Conservation (phyloP, 2,888 invertebrate species). For the Xanthostigma xanthostigma region DNA sequence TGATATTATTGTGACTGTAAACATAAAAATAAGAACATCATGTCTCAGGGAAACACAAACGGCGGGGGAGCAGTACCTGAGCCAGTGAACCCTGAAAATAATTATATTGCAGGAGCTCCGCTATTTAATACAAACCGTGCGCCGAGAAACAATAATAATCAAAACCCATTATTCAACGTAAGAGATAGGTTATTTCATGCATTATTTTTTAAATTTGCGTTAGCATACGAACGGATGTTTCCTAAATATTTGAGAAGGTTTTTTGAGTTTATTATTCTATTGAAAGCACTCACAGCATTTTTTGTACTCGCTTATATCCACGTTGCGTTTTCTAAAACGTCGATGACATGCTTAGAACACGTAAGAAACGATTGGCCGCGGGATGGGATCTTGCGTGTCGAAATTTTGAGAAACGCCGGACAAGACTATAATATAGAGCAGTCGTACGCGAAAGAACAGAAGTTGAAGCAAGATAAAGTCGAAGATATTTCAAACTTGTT, state of each 20-base stretch:
- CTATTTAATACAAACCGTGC: constrained; percentile 36
- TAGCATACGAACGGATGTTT: constrained; percentile 83
- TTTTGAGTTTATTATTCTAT: constrained; percentile 67
- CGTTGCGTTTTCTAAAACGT: constrained; percentile 80
- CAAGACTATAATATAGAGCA: constrained; percentile 66
- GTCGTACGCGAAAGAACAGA: constrained; percentile 70
- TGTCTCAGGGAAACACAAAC: constrained; percentile 3
- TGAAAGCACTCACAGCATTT: constrained; percentile 73
- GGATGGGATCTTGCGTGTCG: constrained; percentile 86
- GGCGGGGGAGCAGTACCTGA: constrained; percentile 7
- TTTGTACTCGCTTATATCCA: constrained; percentile 91
- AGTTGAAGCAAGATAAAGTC: constrained; percentile 46
- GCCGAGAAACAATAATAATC: constrained; percentile 40
- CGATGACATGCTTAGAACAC: constrained; percentile 84
- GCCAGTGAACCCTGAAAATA: constrained; percentile 34
- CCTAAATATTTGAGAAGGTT: constrained; percentile 68
- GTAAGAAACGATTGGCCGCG: constrained; percentile 84
- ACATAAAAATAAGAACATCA: not conserved
- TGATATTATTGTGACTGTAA: too few species aligned
- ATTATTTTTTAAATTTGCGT: constrained; percentile 80
- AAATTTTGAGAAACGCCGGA: constrained; percentile 58
- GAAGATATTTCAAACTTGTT: constrained; percentile 42
- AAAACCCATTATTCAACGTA: constrained; percentile 70
- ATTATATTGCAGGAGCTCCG: constrained; percentile 38
- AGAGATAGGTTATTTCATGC: constrained; percentile 89